Evolutionary conservation across 2,113 vertebrate species (phyloP), one percentile per base, ranked within the genome.

Genomic region (Patagioenas fasciata): DNA sequence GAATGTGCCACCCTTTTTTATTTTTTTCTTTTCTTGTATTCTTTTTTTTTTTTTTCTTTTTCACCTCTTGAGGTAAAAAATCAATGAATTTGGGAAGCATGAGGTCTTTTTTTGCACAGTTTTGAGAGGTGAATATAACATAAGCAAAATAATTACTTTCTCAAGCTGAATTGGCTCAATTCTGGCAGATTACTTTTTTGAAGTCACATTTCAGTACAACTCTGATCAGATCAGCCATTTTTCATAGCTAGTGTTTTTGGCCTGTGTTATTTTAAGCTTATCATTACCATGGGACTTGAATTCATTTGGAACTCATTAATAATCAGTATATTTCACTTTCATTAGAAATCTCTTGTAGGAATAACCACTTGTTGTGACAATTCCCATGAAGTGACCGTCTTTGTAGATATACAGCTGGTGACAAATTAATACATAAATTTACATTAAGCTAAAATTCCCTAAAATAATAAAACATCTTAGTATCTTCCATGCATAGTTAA

Each of bases 251-350:
- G 42, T 51, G 90, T 82, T 96, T 97, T 84, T 85, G 81, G 70
- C 44, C 50, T 80, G 28, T 95, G 89, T 78, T 95, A 95, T 97
- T 96, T 95, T 96, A 93, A 89, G 95, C 86, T 71, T 94, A 50
- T 69, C 84, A 91, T 95, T 79, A 80, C 42, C 84, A 56, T 32
- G 90, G 70, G 94, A 92, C 42, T 73, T 93, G 93, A 96, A 95
- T 96, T 94, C 65, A 77, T 92, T 92, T 92, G 65, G 62, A 95
- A 88, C 54, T 94, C 90, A 96, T 95, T 95, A 80, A 95, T 93
- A 92, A 89, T 97, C 93, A 90, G 81, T 65, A 54, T 82, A 74
- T 93, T 92, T 93, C 81, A 70, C 80, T 91, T 92, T 85, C 75
- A 89, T 94, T 96, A 97, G 72, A 92, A 97, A 88, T 85, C 42